Base-by-base conservation (phyloP, 2,888 invertebrate genomes). In the Acrobasis consociella region DNA sequence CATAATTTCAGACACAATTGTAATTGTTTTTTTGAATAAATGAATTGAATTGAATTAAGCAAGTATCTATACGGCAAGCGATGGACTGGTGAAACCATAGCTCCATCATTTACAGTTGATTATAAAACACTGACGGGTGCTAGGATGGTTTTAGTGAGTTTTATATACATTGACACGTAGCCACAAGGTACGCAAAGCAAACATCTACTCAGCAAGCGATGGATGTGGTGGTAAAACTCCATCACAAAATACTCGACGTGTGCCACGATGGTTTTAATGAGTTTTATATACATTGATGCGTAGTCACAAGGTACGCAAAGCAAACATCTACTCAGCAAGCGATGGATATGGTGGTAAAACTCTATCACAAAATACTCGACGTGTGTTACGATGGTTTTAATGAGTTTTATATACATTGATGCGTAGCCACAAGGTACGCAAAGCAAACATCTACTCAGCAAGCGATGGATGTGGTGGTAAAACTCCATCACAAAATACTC, bases 71-170 rank as follows among this genome's bases (percentile, higher is more conserved):
- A 64, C 55, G 62, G 59, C 64, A 69, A 69, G 69, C 69, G 63
- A 65, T 63, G 60, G 65, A 63, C 55, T 22, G 22, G 22, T 22
- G 3, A 22, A 22, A 22, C 22, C 2, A 22, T 46, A 22, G 9
- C 49, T 16, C 49, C 52, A 52, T 64, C 73, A 90, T 91, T 90
- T 86, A 91, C 91, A 89, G 78, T 80, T 89, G 89, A 7, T 89
- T 81, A 5, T 9, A 22, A 8, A 31, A 31, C 15, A 49, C 15
- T 49, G 15, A 49, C 31, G 7, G 31, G 31, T 31, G 22, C 22
- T 46, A n/a, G n/a, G 46, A 46, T 46, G 46, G n/a, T 46, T 46
- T 13, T 11, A 9, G 2, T 22, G 51, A 52, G 13, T 52, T 31
- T 55, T 13, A 55, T 1, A 46, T 58, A 49, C 49, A 58, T 58